Evolutionary conservation across 1,140 invertebrate species (phyloP).

Genomic region (Procambarus clarkii): DNA sequence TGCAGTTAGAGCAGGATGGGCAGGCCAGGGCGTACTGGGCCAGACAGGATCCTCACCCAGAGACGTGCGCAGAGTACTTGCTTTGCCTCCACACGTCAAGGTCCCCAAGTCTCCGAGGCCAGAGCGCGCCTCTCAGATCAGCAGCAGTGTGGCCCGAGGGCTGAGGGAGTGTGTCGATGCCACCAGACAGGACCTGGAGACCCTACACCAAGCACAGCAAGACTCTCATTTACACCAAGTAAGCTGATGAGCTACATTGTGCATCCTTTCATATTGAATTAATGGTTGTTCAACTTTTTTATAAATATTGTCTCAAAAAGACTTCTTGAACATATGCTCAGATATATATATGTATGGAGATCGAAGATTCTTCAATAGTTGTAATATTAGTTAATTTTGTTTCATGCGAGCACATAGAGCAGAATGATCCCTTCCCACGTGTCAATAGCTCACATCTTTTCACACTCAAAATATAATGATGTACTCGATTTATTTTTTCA

Average conservation of each 20-base stretch:
- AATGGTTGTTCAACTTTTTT: too few relatives aligned
- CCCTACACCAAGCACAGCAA: constrained; percentile 68
- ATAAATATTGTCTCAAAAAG: too few relatives aligned
- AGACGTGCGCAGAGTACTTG: constrained; percentile 67
- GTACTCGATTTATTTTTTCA: too few relatives aligned
- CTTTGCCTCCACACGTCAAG: constrained; percentile 73
- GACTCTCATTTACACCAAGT: constrained; percentile 72
- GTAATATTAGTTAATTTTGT: too few relatives aligned
- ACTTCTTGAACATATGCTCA: too few relatives aligned
- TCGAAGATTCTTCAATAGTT: too few relatives aligned
- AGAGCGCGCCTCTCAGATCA: constrained; percentile 75
- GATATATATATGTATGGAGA: too few relatives aligned
- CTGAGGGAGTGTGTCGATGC: constrained; percentile 74
- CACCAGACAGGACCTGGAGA: constrained; percentile 73
- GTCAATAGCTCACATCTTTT: too few relatives aligned
- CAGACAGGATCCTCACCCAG: constrained; percentile 65
- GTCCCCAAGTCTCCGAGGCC: constrained; percentile 76
- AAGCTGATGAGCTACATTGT: neutral
- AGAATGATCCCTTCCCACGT: too few relatives aligned
- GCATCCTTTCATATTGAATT: too few relatives aligned
- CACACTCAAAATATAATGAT: too few relatives aligned
- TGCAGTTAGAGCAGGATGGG: constrained; percentile 43
- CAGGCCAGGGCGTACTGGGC: constrained; percentile 63
- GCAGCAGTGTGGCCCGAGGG: constrained; percentile 75
- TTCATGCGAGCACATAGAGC: too few relatives aligned